phyloP scores from a whole-genome alignment of 2,888 invertebrate genomes.

The Agonopterix alstromeriana region DNA sequence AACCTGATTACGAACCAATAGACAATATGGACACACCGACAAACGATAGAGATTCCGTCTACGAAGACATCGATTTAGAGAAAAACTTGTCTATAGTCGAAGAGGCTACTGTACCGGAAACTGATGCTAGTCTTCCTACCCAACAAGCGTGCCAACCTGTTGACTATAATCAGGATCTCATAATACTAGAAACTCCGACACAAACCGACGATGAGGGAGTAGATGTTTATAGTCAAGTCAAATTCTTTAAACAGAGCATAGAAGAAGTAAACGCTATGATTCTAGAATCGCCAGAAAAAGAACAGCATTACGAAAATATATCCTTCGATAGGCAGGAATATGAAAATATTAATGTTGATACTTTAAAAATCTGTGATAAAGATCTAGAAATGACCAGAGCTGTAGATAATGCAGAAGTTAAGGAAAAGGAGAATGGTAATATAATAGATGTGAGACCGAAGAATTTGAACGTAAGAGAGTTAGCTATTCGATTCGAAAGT shows the following conservation, averaged over 20 bases:
- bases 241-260: slow-evolving; percentile 83
- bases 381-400: slow-evolving; percentile 24
- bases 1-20: slow-evolving; percentile 67
- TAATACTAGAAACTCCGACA: slow-evolving; percentile 76
- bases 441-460: slow-evolving; percentile 31
- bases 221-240: slow-evolving; percentile 85
- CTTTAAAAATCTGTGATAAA: slow-evolving; percentile 52
- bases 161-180: slow-evolving; percentile 38
- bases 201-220: slow-evolving; percentile 42
- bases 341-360: slow-evolving; percentile 56
- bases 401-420: slow-evolving; percentile 20
- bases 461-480: slow-evolving; percentile 76
- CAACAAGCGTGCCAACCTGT: slow-evolving; percentile 76
- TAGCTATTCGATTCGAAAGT: slow-evolving; percentile 80
- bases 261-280: slow-evolving; percentile 83
- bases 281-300: slow-evolving; percentile 20
- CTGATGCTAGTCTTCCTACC: slow-evolving; percentile 73
- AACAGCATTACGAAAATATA: slow-evolving; percentile 44
- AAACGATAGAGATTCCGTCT: slow-evolving; percentile 71
- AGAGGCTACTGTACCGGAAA: slow-evolving; percentile 72
- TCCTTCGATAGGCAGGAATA: slow-evolving; percentile 42
- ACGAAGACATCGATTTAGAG: slow-evolving; percentile 76
- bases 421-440: slow-evolving; percentile 55
- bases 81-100: slow-evolving; percentile 66
- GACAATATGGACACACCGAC: slow-evolving; percentile 48